phyloP scores from a whole-genome alignment of 2,888 invertebrate species.

The Caenorhabditis uteleia region DNA sequence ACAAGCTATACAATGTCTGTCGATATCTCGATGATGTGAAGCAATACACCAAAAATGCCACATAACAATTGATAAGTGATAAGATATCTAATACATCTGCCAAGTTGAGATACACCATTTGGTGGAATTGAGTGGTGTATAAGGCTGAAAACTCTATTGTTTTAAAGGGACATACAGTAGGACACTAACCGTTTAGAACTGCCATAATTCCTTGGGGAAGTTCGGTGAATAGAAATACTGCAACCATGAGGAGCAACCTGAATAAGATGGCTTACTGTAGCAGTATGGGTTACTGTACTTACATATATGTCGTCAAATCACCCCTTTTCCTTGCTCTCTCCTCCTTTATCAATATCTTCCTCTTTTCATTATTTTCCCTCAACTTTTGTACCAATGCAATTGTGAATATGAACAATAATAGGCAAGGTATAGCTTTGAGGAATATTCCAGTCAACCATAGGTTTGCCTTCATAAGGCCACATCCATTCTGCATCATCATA shows the following conservation, averaged over 20 bases:
- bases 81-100: slow-evolving; percentile 57
- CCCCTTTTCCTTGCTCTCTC: slow-evolving; percentile 43
- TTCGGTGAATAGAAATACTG: slow-evolving; percentile 81
- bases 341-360: slow-evolving; percentile 48
- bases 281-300: no score
- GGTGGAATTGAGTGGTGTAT: slow-evolving; percentile 56
- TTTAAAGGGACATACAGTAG: not conserved
- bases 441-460: slow-evolving; percentile 59
- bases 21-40: slow-evolving; percentile 54
- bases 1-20: slow-evolving; percentile 43
- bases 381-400: slow-evolving; percentile 44
- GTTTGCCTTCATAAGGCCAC: slow-evolving; percentile 53
- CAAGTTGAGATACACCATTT: slow-evolving; percentile 50
- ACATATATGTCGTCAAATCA: slow-evolving; percentile 50
- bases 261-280: no score
- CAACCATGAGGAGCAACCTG: slow-evolving; percentile 80
- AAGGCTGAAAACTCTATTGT: slow-evolving; percentile 43
- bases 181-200: slow-evolving; percentile 47
- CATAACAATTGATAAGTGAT: slow-evolving; percentile 59
- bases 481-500: slow-evolving; percentile 46
- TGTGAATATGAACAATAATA: slow-evolving; percentile 51
- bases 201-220: slow-evolving; percentile 73
- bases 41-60: slow-evolving; percentile 57
- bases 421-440: slow-evolving; percentile 35
- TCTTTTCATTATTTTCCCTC: slow-evolving; percentile 42